These are phyloP conservation scores for Hirtodrosophila cameraria DNA, from an alignment of 2,888 invertebrate genomes.

Conservation along the genomic window DNA sequence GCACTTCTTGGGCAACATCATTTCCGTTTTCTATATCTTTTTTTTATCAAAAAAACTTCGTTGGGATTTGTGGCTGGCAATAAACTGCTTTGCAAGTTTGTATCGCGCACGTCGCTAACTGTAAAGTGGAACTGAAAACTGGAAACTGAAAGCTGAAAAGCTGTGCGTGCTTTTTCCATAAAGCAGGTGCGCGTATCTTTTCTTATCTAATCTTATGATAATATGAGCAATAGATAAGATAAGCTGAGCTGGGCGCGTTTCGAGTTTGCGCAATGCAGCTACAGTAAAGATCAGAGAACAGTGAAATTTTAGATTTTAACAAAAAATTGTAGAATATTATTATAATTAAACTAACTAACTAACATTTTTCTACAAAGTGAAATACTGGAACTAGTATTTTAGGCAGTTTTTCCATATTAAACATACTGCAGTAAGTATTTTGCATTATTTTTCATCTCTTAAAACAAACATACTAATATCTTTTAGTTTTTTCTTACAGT, in stretches of 20 bases:
- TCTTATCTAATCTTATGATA: constrained; percentile 36
- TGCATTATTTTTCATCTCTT: no score
- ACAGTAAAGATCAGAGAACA: no score
- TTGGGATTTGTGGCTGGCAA: background rate
- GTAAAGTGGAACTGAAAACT: constrained; percentile 66
- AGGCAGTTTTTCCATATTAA: no score
- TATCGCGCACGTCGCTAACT: constrained; percentile 58
- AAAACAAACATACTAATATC: no score
- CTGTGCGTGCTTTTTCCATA: constrained; percentile 39
- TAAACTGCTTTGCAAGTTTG: constrained; percentile 27
- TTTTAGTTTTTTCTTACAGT: no score
- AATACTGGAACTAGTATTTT: no score
- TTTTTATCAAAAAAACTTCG: constrained; percentile 11
- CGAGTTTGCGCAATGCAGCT: constrained; percentile 43
- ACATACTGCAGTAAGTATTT: no score
- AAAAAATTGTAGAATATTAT: no score
- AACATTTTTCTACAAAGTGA: no score
- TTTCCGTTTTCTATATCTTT: constrained; percentile 61
- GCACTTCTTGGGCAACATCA: constrained; percentile 74
- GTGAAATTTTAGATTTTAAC: no score
- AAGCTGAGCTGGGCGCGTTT: constrained; percentile 21
- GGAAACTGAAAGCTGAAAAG: constrained; percentile 70
- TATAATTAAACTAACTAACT: background rate
- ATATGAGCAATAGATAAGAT: constrained; percentile 31
- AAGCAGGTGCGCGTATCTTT: constrained; percentile 62